phyloP scores from a whole-genome alignment of 2,113 vertebrate genomes.

The Xenotilapia flavipinnis region DNA sequence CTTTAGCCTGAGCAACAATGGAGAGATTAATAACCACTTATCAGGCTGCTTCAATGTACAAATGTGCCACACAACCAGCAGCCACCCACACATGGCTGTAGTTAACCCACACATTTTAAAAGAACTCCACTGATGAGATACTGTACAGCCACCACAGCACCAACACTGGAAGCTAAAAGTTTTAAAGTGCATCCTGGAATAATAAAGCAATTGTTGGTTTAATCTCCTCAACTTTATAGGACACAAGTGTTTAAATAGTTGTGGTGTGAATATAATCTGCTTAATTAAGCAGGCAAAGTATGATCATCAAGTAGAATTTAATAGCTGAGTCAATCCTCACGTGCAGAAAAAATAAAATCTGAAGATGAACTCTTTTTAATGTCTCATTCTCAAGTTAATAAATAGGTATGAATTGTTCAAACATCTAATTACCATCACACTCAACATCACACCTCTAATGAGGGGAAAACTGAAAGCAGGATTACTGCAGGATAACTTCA shows the following conservation, averaged over 20 bases:
- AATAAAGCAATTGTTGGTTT: not conserved
- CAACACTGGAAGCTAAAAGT: not conserved
- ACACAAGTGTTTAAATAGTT: not conserved
- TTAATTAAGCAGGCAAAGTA: not conserved
- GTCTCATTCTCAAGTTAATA: not conserved
- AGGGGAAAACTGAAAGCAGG: not conserved
- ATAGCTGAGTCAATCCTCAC: accelerated
- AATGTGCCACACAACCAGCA: not conserved
- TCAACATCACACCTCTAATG: not conserved
- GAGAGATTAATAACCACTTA: not conserved
- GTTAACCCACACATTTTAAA: not conserved
- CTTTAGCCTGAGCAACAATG: not conserved
- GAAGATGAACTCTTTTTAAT: not conserved
- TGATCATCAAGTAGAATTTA: not conserved
- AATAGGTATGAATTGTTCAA: not conserved
- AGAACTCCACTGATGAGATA: not conserved
- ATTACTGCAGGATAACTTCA: not conserved
- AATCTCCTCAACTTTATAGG: not conserved
- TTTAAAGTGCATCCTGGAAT: not conserved
- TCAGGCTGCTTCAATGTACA: not conserved
- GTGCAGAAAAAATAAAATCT: not conserved
- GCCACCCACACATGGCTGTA: not conserved
- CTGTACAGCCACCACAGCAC: not conserved
- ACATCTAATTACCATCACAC: not conserved
- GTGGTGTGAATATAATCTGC: not conserved